Conservation (phyloP, 2,113 vertebrate genomes). For the Megalops atlanticus region DNA sequence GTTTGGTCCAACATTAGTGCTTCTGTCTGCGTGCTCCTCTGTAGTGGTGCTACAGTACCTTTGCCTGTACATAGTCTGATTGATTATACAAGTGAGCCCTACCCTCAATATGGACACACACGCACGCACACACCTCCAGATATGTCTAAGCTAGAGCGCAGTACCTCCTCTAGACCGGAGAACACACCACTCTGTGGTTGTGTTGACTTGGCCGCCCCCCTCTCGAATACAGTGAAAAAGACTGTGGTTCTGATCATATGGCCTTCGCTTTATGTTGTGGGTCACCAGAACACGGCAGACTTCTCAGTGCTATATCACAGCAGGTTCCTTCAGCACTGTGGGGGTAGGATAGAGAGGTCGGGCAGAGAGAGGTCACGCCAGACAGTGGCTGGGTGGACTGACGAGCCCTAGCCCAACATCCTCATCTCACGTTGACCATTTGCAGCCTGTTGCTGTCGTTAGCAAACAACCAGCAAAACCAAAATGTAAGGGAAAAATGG, state of each 20-base stretch:
- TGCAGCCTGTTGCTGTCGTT: background rate
- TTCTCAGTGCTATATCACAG: background rate
- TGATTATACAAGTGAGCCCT: background rate
- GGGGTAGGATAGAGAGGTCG: too few relatives aligned
- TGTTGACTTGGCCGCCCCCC: background rate
- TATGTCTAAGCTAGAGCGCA: background rate
- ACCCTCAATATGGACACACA: slow-evolving; percentile 16
- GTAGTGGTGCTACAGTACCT: slow-evolving; percentile 9
- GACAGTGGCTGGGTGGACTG: background rate
- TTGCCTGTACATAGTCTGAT: slow-evolving; percentile 10
- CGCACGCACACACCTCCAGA: slow-evolving; percentile 21
- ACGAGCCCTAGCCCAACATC: background rate
- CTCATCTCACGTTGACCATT: background rate
- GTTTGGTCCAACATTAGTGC: slow-evolving; percentile 17
- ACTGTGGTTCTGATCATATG: background rate
- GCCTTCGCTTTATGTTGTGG: background rate
- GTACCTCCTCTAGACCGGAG: background rate
- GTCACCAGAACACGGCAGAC: background rate
- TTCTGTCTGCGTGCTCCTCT: slow-evolving; percentile 2
- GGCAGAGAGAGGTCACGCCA: background rate
- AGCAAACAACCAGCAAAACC: background rate
- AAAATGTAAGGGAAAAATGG: background rate
- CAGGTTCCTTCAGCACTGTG: background rate
- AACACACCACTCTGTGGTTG: background rate
- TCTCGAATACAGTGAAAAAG: background rate